Base-by-base conservation (phyloP, 2,888 invertebrate genomes). In the Drosophila nr. perissopoda region DNA sequence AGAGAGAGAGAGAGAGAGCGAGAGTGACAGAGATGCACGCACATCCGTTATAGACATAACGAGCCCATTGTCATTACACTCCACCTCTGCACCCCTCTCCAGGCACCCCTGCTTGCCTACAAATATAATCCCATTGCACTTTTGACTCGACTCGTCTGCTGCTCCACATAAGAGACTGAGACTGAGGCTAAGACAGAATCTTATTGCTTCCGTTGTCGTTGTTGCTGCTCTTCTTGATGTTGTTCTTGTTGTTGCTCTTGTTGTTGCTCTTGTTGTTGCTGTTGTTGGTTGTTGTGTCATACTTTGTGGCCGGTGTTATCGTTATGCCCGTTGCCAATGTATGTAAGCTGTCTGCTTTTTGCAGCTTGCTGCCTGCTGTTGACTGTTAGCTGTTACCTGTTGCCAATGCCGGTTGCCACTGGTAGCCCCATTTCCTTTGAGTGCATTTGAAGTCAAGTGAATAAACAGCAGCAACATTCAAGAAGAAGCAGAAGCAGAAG, bases 361-460 rank as follows among this genome's bases (percentile, higher is more conserved):
- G 36, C 27, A n/a, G 56, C n/a, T 33, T 13, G n/a, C 21, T 53
- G 61, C 18, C 34, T 31, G 42, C 31, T 21, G 42, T 51, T 29
- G 31, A 40, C 49, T 60, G 29, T 36, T 67, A 53, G 67, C 76
- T 62, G 61, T 61, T 70, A 58, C 60, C 66, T 56, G 71, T 57
- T 75, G 74, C 63, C 69, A 53, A 68, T 78, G 80, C 73, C 70
- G 81, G 72, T 76, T 84, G 82, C 67, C 72, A 84, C 70, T 82
- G 76, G 78, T 87, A 78, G 82, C 84, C 85, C 69, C 82, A 87
- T 87, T 85, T 85, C 87, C 85, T 72, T 51, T 59, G 65, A 68
- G 71, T 78, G 85, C 83, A 85, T 84, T 87, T 82, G 70, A 82
- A 84, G 87, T 85, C 78, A 82, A 87, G 87, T 77, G 78, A 76